Evolutionary conservation across 2,797 vertebrate genomes (phyloP), one percentile per base, ranked within the genome.

Genomic region (Malurus leucopterus): DNA sequence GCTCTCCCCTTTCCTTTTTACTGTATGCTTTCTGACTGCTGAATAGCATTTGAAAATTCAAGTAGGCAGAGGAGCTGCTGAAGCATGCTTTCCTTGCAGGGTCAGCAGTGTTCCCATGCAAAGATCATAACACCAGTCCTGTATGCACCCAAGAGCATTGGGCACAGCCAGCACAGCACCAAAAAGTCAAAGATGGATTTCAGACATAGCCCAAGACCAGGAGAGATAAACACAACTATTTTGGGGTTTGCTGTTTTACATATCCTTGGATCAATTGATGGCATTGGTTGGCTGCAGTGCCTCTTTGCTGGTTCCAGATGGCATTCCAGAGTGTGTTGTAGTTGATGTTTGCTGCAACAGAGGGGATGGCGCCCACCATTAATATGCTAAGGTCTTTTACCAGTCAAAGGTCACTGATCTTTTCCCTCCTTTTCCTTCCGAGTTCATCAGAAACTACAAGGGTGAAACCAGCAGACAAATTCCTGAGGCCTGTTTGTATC

Each of bases 91-190:
- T 88, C 23, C 41, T 88, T 78, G 13, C 54, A 41, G 15, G 26
- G 10, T 70, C 40, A 53, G 55, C 50, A 76, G 63, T 1, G 0
- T 76, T 84, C 61, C 63, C 1, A 0, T 57, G 32, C 64, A 1
- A 0, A 40, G 41, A 55, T 54, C 0, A 0, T 46, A 58, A 54
- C 1, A 0, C 24, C 38, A 26, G 27, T 54, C 55, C 29, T 1
- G 0, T 38, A 14, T 11, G 17, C 22, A 6, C 29, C 38, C 43
- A 4, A 38, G 54, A 47, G 24, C 14, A 38, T 2, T 64, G 50
- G 32, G 17, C 59, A 26, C 3, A 11, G 49, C 68, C 75, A 67
- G n/a, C 24, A 20, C 40, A 59, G 47, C 82, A 69, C 34, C 3
- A 3, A 78, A 70, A 75, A 63, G 7, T 54, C 32, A 78, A 81